These are phyloP conservation scores for Xanthorhoe designata DNA, from an alignment of 2,888 invertebrate species.

Conservation along the genomic window DNA sequence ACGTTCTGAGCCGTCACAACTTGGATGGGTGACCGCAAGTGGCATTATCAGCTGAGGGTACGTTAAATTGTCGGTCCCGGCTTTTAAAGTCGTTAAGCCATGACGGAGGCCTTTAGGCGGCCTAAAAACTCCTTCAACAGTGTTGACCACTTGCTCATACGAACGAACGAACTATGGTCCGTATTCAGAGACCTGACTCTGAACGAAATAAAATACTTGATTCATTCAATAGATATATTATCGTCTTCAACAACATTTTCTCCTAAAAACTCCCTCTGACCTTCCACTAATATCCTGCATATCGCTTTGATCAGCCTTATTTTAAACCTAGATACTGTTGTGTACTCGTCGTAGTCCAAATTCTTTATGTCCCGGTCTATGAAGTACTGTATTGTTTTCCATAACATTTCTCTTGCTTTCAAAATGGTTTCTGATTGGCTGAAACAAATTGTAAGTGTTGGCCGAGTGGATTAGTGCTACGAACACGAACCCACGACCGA, in stretches of 20 bases:
- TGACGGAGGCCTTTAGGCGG: no score
- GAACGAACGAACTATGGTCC: no score
- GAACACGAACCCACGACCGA: no score
- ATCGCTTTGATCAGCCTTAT: conserved; percentile 64
- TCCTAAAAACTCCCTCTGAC: conserved; percentile 26
- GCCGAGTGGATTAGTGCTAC: no score
- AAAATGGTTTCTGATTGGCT: conserved; percentile 81
- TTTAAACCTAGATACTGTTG: conserved; percentile 60
- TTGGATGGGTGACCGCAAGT: no score
- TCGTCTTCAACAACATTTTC: not conserved
- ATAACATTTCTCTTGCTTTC: conserved; percentile 76
- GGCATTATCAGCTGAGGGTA: no score
- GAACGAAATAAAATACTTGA: not conserved
- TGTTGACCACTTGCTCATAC: no score
- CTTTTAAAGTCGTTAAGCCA: no score
- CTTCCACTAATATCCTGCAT: conserved; percentile 68
- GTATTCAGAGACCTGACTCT: no score
- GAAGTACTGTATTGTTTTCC: conserved; percentile 78
- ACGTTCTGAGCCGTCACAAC: no score
- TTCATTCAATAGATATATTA: not conserved
- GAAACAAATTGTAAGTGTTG: conserved; percentile 49
- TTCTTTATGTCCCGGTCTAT: conserved; percentile 68
- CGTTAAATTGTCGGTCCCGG: no score
- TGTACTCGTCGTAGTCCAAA: conserved; percentile 59
- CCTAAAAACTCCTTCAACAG: no score